Percentiles rank a stretch among this genome's conserved stretches.
phyloP scores from a whole-genome alignment of 2,113 vertebrate genomes.

The Empidonax alnorum region DNA sequence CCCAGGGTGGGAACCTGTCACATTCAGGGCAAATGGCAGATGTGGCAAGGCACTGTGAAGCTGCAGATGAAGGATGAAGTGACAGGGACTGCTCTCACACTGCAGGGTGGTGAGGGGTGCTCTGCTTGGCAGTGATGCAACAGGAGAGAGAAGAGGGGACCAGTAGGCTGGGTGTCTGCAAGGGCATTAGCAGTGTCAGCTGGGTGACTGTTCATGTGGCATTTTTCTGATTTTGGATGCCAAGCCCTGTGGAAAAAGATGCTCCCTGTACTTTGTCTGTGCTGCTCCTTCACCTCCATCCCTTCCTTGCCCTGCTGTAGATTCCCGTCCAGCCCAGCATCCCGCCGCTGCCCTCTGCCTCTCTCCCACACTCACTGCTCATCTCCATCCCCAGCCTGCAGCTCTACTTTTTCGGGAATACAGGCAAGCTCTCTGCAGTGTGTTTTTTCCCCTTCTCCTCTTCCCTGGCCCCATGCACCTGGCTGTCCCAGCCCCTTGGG shows the following conservation, averaged over 20 bases:
- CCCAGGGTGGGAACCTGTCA: background rate
- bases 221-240: background rate
- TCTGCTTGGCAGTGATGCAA: background rate
- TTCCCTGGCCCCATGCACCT: background rate
- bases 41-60: background rate
- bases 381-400: background rate
- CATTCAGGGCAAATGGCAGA: background rate
- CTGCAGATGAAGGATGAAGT: background rate
- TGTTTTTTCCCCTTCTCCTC: background rate
- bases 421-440: fast-evolving
- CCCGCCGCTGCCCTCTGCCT: background rate
- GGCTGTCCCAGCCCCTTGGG: background rate
- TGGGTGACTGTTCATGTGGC: background rate
- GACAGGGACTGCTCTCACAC: background rate
- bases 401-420: background rate
- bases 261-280: background rate
- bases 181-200: background rate
- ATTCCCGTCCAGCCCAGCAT: constrained; percentile 12
- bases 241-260: background rate
- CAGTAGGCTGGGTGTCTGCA: background rate
- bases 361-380: background rate
- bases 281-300: background rate
- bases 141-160: background rate
- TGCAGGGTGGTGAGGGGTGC: background rate
- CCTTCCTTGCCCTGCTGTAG: background rate